phyloP scores from a whole-genome alignment of 2,888 invertebrate genomes.

The Hofmannophila pseudospretella region DNA sequence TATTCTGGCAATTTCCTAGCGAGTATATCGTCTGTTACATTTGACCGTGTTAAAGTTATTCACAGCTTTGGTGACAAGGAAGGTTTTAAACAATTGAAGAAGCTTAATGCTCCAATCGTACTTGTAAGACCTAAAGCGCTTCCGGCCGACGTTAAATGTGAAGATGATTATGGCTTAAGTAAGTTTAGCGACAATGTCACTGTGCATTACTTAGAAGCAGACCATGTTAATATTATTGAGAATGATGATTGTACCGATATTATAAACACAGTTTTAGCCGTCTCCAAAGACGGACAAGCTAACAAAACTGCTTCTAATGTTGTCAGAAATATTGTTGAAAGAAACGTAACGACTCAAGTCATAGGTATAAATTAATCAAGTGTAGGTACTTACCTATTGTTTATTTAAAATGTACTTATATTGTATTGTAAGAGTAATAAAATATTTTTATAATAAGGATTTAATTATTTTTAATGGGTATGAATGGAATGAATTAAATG shows the following conservation, averaged over 20 bases:
- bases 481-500: no score
- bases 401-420: no score
- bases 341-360: no score
- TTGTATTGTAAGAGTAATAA: no score
- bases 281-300: not conserved
- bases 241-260: constrained; percentile 4
- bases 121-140: not conserved
- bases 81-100: not conserved
- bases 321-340: not conserved
- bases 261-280: constrained; percentile 1
- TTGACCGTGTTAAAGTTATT: constrained; percentile 65
- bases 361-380: no score
- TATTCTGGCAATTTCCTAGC: constrained; percentile 47
- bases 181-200: not conserved
- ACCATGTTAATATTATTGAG: constrained; percentile 2
- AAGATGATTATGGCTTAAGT: constrained; percentile 1
- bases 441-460: no score
- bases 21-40: constrained; percentile 38
- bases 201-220: constrained; percentile 1
- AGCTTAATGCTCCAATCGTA: constrained; percentile 2
- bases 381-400: no score
- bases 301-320: not conserved
- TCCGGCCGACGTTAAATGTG: not conserved
- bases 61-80: not conserved
- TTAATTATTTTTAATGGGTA: not conserved